A percentile compares a stretch with the other conserved stretches of the same genome.
phyloP scores from a whole-genome alignment of 2,888 invertebrate species.

The Drosophila rubida region DNA sequence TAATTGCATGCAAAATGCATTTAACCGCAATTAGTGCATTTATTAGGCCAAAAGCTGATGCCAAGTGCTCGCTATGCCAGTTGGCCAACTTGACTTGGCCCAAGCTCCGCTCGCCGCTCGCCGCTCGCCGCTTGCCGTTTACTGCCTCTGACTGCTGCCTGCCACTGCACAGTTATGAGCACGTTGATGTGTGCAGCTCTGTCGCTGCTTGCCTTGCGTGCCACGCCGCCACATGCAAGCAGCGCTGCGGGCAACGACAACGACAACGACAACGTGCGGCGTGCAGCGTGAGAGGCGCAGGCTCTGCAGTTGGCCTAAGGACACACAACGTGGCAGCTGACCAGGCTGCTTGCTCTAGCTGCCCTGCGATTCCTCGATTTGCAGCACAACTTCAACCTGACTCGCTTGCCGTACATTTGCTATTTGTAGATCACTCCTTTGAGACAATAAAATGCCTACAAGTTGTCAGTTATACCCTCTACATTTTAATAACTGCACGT shows the following conservation, averaged over 20 bases:
- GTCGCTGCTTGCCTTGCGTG: slow-evolving; percentile 51
- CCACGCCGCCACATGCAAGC: slow-evolving; percentile 51
- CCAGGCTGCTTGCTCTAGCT: background rate
- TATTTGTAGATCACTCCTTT: too few relatives aligned
- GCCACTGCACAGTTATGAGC: slow-evolving; percentile 46
- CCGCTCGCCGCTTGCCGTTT: too few relatives aligned
- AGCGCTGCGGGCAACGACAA: slow-evolving; percentile 39
- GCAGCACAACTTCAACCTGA: too few relatives aligned
- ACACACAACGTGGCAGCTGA: slow-evolving; percentile 29
- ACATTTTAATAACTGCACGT: too few relatives aligned
- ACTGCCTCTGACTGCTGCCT: slow-evolving; percentile 10
- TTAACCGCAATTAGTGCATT: slow-evolving; percentile 84
- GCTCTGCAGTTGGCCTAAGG: slow-evolving; percentile 64
- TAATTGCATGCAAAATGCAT: slow-evolving; percentile 82
- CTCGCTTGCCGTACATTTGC: too few relatives aligned
- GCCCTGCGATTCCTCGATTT: too few relatives aligned
- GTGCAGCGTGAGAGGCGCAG: slow-evolving; percentile 14
- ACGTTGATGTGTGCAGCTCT: slow-evolving; percentile 34
- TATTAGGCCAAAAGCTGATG: slow-evolving; percentile 82
- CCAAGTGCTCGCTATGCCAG: slow-evolving; percentile 51
- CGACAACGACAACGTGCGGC: slow-evolving; percentile 16
- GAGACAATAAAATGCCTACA: too few relatives aligned
- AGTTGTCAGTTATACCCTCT: too few relatives aligned
- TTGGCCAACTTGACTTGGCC: slow-evolving; percentile 29
- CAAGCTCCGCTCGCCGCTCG: background rate